Base-by-base conservation (phyloP, 2,113 vertebrate genomes). In the Pachycephala philippinensis region DNA sequence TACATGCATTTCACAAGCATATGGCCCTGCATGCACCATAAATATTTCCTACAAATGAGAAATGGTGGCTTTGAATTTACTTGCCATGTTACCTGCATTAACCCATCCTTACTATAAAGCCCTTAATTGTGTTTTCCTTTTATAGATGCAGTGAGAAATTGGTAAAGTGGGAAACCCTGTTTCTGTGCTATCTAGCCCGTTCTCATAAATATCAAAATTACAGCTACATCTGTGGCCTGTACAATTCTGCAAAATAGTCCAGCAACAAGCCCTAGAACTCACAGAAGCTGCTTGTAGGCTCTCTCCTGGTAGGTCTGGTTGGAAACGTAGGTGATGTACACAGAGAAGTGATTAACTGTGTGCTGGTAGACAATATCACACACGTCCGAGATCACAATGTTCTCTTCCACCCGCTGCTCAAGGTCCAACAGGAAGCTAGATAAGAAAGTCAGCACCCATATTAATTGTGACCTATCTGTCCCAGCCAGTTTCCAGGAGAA, bases 251-350 rank as follows among this genome's bases (percentile, higher is more conserved):
- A 39, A 61, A 94, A 59, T 10, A 71, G 44, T 52, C 27, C 35
- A 87, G n/a, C 56, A 53, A 77, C 64, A 84, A 78, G 57, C 1
- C 0, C 27, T 35, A 15, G 20, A 93, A 98, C 99, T 99, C 96
- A 99, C 99, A 99, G 97, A 97, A 99, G 98, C 92, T 99, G 99
- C 77, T 99, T 98, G 97, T 99, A 99, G 89, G 99, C 98, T 96
- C 99, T 98, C 96, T 99, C 99, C 97, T 99, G 99, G 97, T 99
- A 99, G 35, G 98, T 99, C 98, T 99, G 99, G 97, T 99, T 99
- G 95, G 99, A 99, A 91, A 99, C 99, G 0, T 99, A 99, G 94
- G 98, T 98, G 97, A 99, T 98, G 88, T 99, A 99, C 75, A 99
- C 99, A 0, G 97, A 98, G 97, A 99, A 99, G 97, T 99, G 97